phyloP scores from a whole-genome alignment of 1,140 invertebrate genomes.

The Teleopsis dalmanni region DNA sequence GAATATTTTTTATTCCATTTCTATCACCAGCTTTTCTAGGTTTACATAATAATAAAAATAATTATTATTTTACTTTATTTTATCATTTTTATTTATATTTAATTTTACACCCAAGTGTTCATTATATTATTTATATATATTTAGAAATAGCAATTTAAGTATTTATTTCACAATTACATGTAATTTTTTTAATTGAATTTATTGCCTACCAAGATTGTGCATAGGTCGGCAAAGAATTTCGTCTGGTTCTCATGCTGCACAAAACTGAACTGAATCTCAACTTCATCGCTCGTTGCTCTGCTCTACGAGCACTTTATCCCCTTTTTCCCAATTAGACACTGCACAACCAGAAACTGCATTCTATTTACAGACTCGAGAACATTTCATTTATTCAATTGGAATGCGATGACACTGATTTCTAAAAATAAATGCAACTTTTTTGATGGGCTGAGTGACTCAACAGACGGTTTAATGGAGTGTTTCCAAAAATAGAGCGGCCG shows the following conservation, averaged over 20 bases:
- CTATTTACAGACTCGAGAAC: too few species aligned
- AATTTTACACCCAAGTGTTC: neutral
- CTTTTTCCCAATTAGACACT: too few species aligned
- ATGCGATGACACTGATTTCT: slow-evolving; percentile 9
- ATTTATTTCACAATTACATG: neutral
- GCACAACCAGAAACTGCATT: too few species aligned
- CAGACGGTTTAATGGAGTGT: slow-evolving; percentile 1
- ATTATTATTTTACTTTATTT: neutral
- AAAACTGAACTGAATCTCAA: slow-evolving; percentile 25
- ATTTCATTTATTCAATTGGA: too few species aligned
- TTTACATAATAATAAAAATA: too few species aligned
- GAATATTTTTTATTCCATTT: too few species aligned
- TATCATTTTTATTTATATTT: neutral
- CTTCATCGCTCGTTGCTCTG: neutral
- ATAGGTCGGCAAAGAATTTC: slow-evolving; percentile 21
- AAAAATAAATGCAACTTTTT: slow-evolving; percentile 7
- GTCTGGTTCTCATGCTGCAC: slow-evolving; percentile 32
- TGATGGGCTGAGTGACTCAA: neutral
- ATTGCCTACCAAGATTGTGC: slow-evolving; percentile 30
- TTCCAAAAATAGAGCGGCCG: slow-evolving; percentile 4
- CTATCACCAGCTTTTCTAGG: too few species aligned
- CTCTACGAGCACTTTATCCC: too few species aligned
- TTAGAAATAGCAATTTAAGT: too few species aligned
- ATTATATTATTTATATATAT: neutral
- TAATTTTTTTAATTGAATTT: neutral